These are phyloP conservation scores for Meganola albula DNA, from an alignment of 2,888 invertebrate species.

Conservation along the genomic window DNA sequence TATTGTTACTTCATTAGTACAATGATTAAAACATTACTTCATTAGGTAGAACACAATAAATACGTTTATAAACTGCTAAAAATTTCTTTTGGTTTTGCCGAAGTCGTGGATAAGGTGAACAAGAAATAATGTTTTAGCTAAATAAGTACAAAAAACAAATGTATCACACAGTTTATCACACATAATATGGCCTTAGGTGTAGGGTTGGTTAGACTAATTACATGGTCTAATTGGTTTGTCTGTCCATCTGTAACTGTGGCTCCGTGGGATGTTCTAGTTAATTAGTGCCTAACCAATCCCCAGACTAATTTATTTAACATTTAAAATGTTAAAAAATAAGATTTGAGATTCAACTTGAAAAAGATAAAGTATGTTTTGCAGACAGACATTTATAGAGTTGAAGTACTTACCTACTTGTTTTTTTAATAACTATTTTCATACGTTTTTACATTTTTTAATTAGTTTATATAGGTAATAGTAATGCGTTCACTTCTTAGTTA, in stretches of 20 bases:
- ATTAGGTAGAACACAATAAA: too few relatives aligned
- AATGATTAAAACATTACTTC: too few relatives aligned
- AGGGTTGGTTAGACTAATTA: constrained; percentile 65
- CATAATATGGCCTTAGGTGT: constrained; percentile 30
- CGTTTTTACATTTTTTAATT: too few relatives aligned
- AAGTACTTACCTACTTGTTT: not conserved
- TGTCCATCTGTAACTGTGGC: constrained; percentile 72
- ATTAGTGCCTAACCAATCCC: constrained; percentile 61
- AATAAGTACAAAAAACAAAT: too few relatives aligned
- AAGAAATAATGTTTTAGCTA: too few relatives aligned
- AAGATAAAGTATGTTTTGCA: constrained; percentile 1
- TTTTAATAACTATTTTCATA: not conserved
- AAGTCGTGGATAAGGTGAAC: too few relatives aligned
- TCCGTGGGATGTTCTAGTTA: constrained; percentile 61
- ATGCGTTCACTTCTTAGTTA: too few relatives aligned
- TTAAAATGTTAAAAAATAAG: constrained; percentile 27
- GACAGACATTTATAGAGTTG: not conserved
- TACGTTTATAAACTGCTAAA: too few relatives aligned
- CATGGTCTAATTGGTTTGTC: constrained; percentile 68
- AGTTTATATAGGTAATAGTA: too few relatives aligned
- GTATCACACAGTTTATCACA: too few relatives aligned
- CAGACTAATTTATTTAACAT: constrained; percentile 58
- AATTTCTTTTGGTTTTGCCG: too few relatives aligned
- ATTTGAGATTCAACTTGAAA: constrained; percentile 12
- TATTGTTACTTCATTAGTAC: too few relatives aligned